phyloP scores from a whole-genome alignment of 2,888 invertebrate genomes.

The Heteropelma amictum region DNA sequence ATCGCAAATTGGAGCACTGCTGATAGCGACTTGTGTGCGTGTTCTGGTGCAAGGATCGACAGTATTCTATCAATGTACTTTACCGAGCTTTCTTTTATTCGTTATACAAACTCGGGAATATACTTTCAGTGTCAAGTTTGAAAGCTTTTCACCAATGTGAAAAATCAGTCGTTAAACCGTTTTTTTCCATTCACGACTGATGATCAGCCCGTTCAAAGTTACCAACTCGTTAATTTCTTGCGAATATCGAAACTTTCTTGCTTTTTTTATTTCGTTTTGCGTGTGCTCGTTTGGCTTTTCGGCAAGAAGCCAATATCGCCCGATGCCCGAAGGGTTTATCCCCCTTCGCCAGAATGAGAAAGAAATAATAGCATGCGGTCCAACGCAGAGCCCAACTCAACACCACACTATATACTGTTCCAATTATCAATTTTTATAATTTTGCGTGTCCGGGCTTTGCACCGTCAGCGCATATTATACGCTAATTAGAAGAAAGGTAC shows the following conservation, averaged over 20 bases:
- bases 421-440: conserved; percentile 70
- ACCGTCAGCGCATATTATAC: conserved; percentile 63
- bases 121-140: no score
- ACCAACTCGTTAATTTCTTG: conserved; percentile 67
- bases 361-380: conserved; percentile 10
- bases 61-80: conserved; percentile 9
- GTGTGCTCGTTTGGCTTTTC: conserved; percentile 42
- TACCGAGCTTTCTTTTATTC: not conserved
- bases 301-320: conserved; percentile 21
- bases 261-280: conserved; percentile 27
- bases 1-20: conserved; percentile 9
- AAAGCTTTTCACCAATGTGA: not conserved
- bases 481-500: conserved; percentile 65
- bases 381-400: conserved; percentile 24
- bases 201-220: not conserved
- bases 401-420: conserved; percentile 26
- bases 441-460: conserved; percentile 60
- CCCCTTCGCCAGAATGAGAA: not conserved
- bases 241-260: conserved; percentile 53
- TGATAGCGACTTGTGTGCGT: not conserved
- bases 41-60: no score
- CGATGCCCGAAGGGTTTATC: conserved; percentile 41
- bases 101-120: no score
- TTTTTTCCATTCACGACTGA: not conserved
- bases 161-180: not conserved